These are phyloP conservation scores for Stenichneumon culpator DNA, from an alignment of 2,888 invertebrate genomes.

Conservation along the genomic window DNA sequence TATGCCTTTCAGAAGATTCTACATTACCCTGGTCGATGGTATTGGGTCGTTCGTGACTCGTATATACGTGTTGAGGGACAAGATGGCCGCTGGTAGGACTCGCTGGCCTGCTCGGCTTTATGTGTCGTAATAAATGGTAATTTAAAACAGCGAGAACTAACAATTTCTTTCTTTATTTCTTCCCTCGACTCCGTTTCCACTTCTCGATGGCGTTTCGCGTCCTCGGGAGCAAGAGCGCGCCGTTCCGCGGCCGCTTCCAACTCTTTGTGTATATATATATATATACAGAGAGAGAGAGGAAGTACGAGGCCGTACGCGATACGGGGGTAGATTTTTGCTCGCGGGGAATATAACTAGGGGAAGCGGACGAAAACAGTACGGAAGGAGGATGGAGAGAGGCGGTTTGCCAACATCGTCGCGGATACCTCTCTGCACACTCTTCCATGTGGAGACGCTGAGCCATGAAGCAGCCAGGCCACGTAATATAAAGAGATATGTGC, in stretches of 20 bases:
- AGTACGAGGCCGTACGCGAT: slow-evolving; percentile 29
- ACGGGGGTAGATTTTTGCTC: slow-evolving; percentile 62
- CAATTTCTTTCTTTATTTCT: slow-evolving; percentile 85
- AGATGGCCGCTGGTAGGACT: slow-evolving; percentile 82
- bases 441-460: slow-evolving; percentile 63
- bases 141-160: slow-evolving; percentile 85
- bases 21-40: slow-evolving; percentile 22
- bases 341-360: slow-evolving; percentile 35
- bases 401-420: slow-evolving; percentile 59
- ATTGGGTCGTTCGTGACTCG: slow-evolving; percentile 28
- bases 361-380: slow-evolving; percentile 60
- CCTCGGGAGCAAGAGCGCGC: slow-evolving; percentile 50
- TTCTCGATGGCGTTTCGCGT: slow-evolving; percentile 58
- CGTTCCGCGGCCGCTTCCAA: slow-evolving; percentile 51
- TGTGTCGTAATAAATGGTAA: slow-evolving; percentile 85
- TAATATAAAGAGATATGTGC: slow-evolving; percentile 85
- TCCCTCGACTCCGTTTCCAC: slow-evolving; percentile 69
- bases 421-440: slow-evolving; percentile 54
- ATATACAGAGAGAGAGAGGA: too few species aligned
- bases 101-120: slow-evolving; percentile 81
- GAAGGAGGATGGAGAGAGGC: slow-evolving; percentile 61
- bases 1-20: slow-evolving; percentile 13
- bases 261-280: slow-evolving; percentile 32
- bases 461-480: slow-evolving; percentile 80
- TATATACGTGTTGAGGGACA: slow-evolving; percentile 76